Percentiles rank a stretch among this genome's conserved stretches.
These are phyloP conservation scores for Eciton burchellii DNA, from an alignment of 1,140 invertebrate species.

Conservation along the genomic window DNA sequence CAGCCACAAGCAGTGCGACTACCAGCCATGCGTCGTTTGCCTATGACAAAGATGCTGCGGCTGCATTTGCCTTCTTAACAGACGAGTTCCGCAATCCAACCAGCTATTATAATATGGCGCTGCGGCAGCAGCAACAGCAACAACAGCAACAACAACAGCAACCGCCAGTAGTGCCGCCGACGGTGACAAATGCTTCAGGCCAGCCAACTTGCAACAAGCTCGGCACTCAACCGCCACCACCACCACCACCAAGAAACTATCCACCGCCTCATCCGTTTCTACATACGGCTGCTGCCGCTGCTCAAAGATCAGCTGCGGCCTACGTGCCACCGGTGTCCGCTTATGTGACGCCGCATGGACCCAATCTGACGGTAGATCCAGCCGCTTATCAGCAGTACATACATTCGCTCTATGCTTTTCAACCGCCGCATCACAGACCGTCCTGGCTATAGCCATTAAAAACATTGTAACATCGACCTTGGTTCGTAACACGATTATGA, in stretches of 20 bases:
- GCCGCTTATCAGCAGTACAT: conserved; percentile 83
- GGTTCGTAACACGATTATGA: conserved; percentile 16
- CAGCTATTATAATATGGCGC: conserved; percentile 82
- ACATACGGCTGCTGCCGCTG: conserved; percentile 72
- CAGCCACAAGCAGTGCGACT: conserved; percentile 74
- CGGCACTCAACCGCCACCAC: conserved; percentile 75
- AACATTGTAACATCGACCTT: conserved; percentile 42
- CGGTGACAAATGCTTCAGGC: conserved; percentile 73
- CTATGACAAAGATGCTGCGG: conserved; percentile 83
- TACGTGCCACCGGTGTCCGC: conserved; percentile 82
- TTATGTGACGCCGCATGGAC: conserved; percentile 82
- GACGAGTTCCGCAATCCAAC: conserved; percentile 83
- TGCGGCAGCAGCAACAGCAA: conserved; percentile 78
- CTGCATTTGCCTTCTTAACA: conserved; percentile 81
- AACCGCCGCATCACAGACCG: conserved; percentile 82
- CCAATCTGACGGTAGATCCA: conserved; percentile 82
- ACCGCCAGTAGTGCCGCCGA: conserved; percentile 71
- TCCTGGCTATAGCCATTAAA: conserved; percentile 82
- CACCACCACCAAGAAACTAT: conserved; percentile 78
- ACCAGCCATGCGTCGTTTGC: conserved; percentile 73
- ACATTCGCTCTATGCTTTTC: conserved; percentile 83
- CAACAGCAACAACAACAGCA: conserved; percentile 80
- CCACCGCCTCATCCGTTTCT: conserved; percentile 82
- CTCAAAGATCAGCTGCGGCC: conserved; percentile 78
- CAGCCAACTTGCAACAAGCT: conserved; percentile 80